Conservation (phyloP, 2,113 vertebrate species). For the Tetraodon nigroviridis region DNA sequence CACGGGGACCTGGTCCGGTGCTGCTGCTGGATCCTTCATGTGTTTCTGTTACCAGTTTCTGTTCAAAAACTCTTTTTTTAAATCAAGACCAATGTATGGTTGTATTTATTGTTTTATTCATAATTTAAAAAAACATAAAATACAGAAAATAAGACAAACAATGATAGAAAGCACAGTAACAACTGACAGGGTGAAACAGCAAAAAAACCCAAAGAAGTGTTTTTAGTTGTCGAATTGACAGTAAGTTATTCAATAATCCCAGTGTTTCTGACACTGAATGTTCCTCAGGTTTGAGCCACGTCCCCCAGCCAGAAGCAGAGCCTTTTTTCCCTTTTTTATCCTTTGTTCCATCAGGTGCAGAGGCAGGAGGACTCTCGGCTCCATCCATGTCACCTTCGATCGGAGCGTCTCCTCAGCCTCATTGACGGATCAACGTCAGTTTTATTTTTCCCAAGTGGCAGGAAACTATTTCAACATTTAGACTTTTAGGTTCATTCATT, state of each 20-base stretch:
- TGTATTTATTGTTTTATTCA: too few species aligned
- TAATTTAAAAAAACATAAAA: too few species aligned
- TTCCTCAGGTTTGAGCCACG: neutral
- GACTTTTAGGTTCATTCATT: neutral
- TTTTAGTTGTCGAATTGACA: neutral
- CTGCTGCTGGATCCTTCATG: constrained; percentile 14
- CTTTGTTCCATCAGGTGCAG: neutral
- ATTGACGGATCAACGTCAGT: too few species aligned
- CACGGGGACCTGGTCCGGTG: constrained; percentile 8
- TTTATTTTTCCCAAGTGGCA: neutral
- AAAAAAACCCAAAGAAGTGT: too few species aligned
- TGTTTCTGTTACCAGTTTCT: neutral
- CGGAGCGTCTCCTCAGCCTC: neutral
- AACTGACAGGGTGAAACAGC: too few species aligned
- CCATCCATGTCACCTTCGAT: neutral
- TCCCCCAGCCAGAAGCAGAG: neutral
- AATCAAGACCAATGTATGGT: too few species aligned
- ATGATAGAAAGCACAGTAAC: too few species aligned
- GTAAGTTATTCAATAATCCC: neutral
- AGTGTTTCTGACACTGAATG: neutral
- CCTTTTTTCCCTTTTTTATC: neutral
- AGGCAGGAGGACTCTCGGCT: neutral
- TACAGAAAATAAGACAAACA: too few species aligned
- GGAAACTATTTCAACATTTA: neutral
- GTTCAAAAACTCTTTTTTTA: too few species aligned